phyloP scores from a whole-genome alignment of 2,113 vertebrate species.

The Rhegmatorhina hoffmannsi region DNA sequence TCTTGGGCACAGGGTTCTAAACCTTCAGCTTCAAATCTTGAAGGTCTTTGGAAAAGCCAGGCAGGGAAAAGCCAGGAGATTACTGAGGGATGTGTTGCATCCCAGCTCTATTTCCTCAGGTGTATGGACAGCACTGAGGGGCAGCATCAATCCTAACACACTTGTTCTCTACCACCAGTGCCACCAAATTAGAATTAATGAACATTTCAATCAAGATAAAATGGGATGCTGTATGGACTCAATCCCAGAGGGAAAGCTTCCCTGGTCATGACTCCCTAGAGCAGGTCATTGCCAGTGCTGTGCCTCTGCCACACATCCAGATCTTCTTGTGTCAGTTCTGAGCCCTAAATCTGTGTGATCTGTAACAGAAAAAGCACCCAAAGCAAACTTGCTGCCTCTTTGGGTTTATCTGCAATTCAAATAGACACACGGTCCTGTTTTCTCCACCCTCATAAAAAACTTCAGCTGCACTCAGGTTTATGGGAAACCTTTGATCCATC shows the following conservation, averaged over 20 bases:
- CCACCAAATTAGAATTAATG: neutral
- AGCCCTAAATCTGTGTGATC: neutral
- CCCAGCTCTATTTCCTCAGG: neutral
- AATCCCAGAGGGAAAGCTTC: neutral
- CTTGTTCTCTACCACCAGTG: neutral
- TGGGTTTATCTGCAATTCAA: neutral
- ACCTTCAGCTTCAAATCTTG: neutral
- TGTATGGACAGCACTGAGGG: rapidly evolving
- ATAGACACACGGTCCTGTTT: neutral
- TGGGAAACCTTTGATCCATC: neutral
- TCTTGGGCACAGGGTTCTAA: neutral
- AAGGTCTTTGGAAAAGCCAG: neutral
- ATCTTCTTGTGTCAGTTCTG: rapidly evolving
- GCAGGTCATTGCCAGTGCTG: neutral
- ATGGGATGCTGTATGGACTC: neutral
- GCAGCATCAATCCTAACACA: rapidly evolving
- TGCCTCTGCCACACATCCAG: neutral
- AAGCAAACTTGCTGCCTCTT: neutral
- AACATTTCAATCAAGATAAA: rapidly evolving
- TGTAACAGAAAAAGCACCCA: neutral
- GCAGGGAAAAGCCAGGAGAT: neutral
- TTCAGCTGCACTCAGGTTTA: neutral
- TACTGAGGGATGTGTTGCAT: neutral
- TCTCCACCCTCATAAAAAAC: neutral
- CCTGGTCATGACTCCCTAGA: neutral